These are phyloP conservation scores for Hirtodrosophila confusa DNA, from an alignment of 2,888 invertebrate genomes.

Conservation along the genomic window DNA sequence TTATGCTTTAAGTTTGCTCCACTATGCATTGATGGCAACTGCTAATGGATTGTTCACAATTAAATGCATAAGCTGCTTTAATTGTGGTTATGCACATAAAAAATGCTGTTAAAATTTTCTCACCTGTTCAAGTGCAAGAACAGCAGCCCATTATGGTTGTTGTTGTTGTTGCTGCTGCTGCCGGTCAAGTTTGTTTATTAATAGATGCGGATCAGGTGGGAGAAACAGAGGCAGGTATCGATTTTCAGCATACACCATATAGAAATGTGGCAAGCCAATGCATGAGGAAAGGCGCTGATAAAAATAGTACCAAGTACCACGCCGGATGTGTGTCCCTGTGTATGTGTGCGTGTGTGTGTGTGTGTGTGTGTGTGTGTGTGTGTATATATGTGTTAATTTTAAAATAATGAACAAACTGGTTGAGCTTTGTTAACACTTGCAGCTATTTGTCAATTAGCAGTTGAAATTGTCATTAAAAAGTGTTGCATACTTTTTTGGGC, in stretches of 20 bases:
- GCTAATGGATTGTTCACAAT: conserved; percentile 22
- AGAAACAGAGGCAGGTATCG: conserved; percentile 52
- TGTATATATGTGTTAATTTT: conserved; percentile 56
- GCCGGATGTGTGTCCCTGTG: conserved; percentile 11
- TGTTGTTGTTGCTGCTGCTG: background rate
- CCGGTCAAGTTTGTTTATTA: conserved; percentile 37
- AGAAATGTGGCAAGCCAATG: conserved; percentile 47
- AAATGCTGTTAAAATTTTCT: conserved; percentile 47
- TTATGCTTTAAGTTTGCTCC: too few species aligned
- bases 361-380: conserved; percentile 12
- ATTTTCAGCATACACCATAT: conserved; percentile 58
- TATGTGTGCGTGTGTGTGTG: conserved; percentile 14
- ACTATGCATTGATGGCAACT: background rate
- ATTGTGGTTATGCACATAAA: conserved; percentile 54
- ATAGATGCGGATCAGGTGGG: conserved; percentile 52
- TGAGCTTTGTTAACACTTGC: conserved; percentile 32
- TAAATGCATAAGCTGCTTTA: conserved; percentile 53
- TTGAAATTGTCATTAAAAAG: conserved; percentile 25
- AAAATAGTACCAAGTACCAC: conserved; percentile 41
- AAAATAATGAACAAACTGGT: conserved; percentile 64
- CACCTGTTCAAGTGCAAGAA: conserved; percentile 51
- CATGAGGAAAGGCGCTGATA: conserved; percentile 17
- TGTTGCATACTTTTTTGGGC: conserved; percentile 42
- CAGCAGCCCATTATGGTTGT: conserved; percentile 9
- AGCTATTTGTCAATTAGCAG: conserved; percentile 37